phyloP scores from a whole-genome alignment of 2,797 vertebrate species.

The Choloepus didactylus region DNA sequence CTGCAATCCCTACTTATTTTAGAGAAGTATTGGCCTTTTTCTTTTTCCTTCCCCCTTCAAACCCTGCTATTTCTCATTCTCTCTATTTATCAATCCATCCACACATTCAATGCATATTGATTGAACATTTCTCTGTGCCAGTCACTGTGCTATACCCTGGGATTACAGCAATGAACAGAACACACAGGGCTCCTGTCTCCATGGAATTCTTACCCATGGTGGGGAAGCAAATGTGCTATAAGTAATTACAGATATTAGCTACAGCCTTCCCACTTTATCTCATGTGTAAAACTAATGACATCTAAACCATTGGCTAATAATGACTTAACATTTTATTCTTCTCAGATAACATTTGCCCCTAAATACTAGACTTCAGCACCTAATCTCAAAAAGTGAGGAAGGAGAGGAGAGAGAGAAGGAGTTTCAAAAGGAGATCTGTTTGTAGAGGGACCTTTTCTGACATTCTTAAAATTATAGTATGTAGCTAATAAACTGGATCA shows the following conservation, averaged over 20 bases:
- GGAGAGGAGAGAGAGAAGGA: not conserved
- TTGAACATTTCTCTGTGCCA: not conserved
- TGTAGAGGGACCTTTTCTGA: not conserved
- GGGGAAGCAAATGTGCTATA: not conserved
- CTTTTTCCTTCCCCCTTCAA: not conserved
- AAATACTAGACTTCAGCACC: not conserved
- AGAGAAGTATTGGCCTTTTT: not conserved
- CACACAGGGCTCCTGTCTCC: not conserved
- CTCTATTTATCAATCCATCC: not conserved
- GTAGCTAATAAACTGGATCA: not conserved
- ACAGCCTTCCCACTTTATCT: conserved; percentile 17
- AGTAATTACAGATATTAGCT: conserved; percentile 63
- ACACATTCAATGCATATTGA: not conserved
- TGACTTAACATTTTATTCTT: conserved; percentile 61
- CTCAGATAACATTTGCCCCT: not conserved
- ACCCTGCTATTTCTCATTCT: not conserved
- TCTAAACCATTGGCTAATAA: conserved; percentile 39
- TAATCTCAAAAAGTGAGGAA: not conserved
- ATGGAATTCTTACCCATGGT: conserved; percentile 9
- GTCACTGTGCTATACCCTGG: not conserved
- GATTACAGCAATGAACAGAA: not conserved
- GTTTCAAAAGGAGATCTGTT: not conserved
- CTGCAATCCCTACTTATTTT: not conserved
- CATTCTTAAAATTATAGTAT: not conserved
- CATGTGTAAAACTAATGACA: conserved; percentile 62